phyloP scores from a whole-genome alignment of 2,888 invertebrate genomes.

The Rhodophaea formosa region DNA sequence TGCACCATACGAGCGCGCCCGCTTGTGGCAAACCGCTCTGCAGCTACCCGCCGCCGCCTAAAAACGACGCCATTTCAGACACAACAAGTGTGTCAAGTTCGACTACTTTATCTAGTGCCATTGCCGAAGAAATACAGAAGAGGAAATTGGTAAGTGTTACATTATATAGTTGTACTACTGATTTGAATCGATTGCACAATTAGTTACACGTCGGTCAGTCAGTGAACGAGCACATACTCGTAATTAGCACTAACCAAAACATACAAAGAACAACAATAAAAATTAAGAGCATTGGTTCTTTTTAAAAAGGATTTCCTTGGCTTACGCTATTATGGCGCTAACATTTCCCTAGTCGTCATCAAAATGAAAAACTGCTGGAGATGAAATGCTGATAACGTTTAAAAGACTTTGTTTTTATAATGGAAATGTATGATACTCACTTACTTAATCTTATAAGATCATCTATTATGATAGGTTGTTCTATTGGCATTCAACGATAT shows the following conservation, averaged over 20 bases:
- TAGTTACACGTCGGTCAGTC: not conserved
- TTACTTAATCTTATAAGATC: constrained; percentile 8
- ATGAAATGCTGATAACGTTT: not conserved
- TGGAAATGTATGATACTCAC: not conserved
- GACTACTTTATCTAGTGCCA: constrained; percentile 72
- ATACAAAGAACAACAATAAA: not conserved
- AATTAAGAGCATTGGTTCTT: no score
- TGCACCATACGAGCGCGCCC: constrained; percentile 78
- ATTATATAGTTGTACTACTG: not conserved
- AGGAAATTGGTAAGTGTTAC: constrained; percentile 58
- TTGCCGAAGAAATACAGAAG: constrained; percentile 73
- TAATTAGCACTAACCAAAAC: not conserved
- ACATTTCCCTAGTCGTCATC: not conserved
- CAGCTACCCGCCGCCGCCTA: constrained; percentile 55
- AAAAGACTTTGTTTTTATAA: not conserved
- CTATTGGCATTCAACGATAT: not conserved
- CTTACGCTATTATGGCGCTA: not conserved
- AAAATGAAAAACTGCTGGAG: not conserved
- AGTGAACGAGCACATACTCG: not conserved
- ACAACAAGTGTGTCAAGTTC: constrained; percentile 63
- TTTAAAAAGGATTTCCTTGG: not conserved
- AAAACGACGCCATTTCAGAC: constrained; percentile 53
- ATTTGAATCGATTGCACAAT: not conserved
- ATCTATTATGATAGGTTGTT: not conserved
- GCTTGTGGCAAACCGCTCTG: constrained; percentile 58